phyloP scores from a whole-genome alignment of 2,113 vertebrate species.

The Xenopus tropicalis region DNA sequence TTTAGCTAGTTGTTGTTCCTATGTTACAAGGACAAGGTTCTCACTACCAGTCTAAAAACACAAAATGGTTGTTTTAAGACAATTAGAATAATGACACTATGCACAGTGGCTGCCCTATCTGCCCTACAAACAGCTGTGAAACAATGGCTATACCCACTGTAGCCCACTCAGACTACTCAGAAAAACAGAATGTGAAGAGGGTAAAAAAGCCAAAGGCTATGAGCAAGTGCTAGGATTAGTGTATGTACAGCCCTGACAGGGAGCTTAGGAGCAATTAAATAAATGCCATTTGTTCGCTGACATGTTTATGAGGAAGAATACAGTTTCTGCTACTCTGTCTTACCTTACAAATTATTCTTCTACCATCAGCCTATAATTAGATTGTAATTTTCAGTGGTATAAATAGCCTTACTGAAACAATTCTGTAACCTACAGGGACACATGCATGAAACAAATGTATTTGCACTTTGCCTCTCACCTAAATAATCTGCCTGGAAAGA shows the following conservation, averaged over 20 bases:
- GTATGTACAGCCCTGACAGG: neutral
- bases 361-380: slow-evolving; percentile 27
- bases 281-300: slow-evolving; percentile 1
- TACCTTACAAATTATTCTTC: slow-evolving; percentile 15
- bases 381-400: slow-evolving; percentile 19
- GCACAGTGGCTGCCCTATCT: no score
- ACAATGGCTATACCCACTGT: no score
- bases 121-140: no score
- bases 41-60: no score
- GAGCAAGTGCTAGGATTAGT: neutral
- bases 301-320: slow-evolving; percentile 13
- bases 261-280: slow-evolving; percentile 29
- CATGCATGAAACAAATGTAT: neutral
- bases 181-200: neutral
- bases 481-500: neutral
- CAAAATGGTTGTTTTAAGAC: no score
- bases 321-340: neutral
- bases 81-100: no score
- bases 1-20: no score
- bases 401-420: slow-evolving; percentile 13
- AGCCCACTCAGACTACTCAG: no score
- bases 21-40: no score
- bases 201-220: neutral
- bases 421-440: neutral
- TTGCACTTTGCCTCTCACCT: neutral